phyloP scores from a whole-genome alignment of 2,797 vertebrate species.

The Scleropages formosus region DNA sequence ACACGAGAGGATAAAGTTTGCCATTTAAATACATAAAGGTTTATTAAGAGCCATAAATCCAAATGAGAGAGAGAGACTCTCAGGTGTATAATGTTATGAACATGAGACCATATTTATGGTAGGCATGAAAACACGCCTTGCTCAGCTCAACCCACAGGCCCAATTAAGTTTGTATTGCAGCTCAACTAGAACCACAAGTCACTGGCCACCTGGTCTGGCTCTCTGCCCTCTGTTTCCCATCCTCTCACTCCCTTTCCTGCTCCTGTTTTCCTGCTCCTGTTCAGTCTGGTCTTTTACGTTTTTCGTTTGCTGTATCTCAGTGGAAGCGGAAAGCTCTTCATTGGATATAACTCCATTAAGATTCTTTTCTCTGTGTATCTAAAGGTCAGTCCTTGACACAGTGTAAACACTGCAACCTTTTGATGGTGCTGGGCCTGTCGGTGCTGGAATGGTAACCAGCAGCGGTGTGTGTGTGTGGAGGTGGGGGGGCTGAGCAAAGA shows the following conservation, averaged over 20 bases:
- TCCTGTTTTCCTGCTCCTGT: background rate
- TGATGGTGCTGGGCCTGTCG: conserved; percentile 33
- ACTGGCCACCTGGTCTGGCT: background rate
- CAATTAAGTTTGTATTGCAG: conserved; percentile 56
- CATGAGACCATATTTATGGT: conserved; percentile 57
- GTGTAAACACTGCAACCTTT: conserved; percentile 75
- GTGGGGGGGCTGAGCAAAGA: conserved; percentile 39
- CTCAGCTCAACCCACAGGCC: background rate
- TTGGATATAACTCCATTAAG: conserved; percentile 50
- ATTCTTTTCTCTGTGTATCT: conserved; percentile 56
- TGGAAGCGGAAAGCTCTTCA: conserved; percentile 15
- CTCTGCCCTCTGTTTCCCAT: background rate
- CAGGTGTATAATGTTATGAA: conserved; percentile 59
- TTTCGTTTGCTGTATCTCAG: conserved; percentile 16
- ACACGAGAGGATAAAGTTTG: conserved; percentile 7
- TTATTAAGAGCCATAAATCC: conserved; percentile 32
- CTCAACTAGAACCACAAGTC: conserved; percentile 15
- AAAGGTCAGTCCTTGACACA: conserved; percentile 72
- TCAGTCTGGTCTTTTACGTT: background rate
- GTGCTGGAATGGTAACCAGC: conserved; percentile 57
- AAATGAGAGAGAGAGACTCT: conserved; percentile 37
- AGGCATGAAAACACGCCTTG: conserved; percentile 57
- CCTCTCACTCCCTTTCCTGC: conserved; percentile 32
- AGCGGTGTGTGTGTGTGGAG: conserved; percentile 28
- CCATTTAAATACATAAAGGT: conserved; percentile 38